Evolutionary conservation across 2,113 vertebrate genomes (phyloP).

Genomic region (Seriola dumerili): DNA sequence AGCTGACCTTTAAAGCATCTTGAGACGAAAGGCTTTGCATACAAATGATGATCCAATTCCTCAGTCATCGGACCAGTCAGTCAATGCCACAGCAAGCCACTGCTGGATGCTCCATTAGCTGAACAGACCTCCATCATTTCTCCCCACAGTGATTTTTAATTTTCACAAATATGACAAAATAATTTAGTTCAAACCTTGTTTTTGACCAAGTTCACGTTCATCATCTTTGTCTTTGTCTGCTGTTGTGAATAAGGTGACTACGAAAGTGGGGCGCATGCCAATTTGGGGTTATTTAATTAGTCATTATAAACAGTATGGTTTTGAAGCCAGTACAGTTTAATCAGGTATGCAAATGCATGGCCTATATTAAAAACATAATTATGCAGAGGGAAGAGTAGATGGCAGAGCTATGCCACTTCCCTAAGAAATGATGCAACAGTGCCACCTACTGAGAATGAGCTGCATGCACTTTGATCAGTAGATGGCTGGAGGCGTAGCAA

Average conservation of each 20-base stretch:
- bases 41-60: conserved; percentile 69
- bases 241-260: conserved; percentile 37
- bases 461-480: conserved; percentile 26
- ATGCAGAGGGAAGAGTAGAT: conserved; percentile 34
- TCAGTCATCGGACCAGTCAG: conserved; percentile 52
- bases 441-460: conserved; percentile 69
- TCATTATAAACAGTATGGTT: conserved; percentile 57
- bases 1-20: conserved; percentile 82
- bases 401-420: neutral
- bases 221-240: conserved; percentile 16
- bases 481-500: neutral
- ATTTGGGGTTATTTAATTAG: conserved; percentile 64
- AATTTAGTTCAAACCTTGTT: conserved; percentile 11
- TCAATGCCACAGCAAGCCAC: conserved; percentile 10
- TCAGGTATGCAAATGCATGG: conserved; percentile 73
- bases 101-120: neutral
- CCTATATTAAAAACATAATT: conserved; percentile 71
- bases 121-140: neutral
- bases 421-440: conserved; percentile 64
- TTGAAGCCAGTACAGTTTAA: conserved; percentile 64
- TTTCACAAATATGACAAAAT: conserved; percentile 13
- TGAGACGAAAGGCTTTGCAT: conserved; percentile 75
- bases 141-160: neutral
- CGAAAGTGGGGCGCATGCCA: conserved; percentile 50
- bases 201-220: conserved; percentile 20